Evolutionary conservation across 2,888 invertebrate genomes (phyloP).

Genomic region (Venustoraphidia nigricollis): DNA sequence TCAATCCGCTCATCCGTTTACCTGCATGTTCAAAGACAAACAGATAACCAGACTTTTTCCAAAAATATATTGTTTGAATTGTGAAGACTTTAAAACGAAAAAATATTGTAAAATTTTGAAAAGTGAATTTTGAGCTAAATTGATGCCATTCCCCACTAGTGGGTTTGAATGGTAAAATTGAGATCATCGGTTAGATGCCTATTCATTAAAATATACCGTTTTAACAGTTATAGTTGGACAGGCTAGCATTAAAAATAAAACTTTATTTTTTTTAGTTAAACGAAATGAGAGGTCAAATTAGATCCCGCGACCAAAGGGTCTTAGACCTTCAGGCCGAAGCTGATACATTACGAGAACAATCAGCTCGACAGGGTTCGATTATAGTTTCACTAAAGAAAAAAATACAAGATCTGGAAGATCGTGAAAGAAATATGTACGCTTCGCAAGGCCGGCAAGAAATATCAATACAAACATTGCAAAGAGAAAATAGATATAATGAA

Average conservation of each 20-base stretch:
- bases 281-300: conserved; percentile 53
- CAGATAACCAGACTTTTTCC: too few relatives aligned
- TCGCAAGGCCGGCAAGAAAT: conserved; percentile 46
- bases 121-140: too few relatives aligned
- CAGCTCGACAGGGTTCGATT: conserved; percentile 66
- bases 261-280: conserved; percentile 39
- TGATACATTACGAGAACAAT: conserved; percentile 64
- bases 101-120: too few relatives aligned
- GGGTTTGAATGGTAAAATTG: too few relatives aligned
- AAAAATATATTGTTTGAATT: too few relatives aligned
- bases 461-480: conserved; percentile 55
- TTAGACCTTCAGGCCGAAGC: conserved; percentile 66
- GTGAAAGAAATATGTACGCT: conserved; percentile 52
- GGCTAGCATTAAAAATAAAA: conserved; percentile 1
- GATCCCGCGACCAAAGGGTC: conserved; percentile 53
- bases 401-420: conserved; percentile 62
- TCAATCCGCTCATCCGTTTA: too few relatives aligned
- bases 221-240: neutral
- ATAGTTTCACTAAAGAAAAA: conserved; percentile 67
- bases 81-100: too few relatives aligned
- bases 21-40: too few relatives aligned
- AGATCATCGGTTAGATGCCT: too few relatives aligned
- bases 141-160: too few relatives aligned
- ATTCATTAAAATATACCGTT: neutral
- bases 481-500: conserved; percentile 56